Conservation (phyloP, 2,888 invertebrate genomes). For the Criorhina ranunculi region DNA sequence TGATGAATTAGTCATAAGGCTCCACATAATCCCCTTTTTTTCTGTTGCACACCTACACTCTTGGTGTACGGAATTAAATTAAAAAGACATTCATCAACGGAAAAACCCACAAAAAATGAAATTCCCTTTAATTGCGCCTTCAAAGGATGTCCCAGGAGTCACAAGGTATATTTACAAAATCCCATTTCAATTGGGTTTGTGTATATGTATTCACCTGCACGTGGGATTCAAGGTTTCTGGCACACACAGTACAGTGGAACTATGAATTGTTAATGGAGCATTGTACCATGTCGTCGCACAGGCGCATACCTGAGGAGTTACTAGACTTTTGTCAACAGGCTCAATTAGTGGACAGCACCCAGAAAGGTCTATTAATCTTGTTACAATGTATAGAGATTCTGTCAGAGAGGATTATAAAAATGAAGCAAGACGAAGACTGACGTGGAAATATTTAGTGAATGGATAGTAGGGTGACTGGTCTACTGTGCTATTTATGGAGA, state of each 20-base stretch:
- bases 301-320: conserved; percentile 62
- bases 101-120: conserved; percentile 37
- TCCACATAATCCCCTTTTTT: conserved; percentile 17
- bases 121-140: conserved; percentile 68
- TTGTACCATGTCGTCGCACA: conserved; percentile 56
- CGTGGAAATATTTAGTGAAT: conserved; percentile 31
- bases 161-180: conserved; percentile 20
- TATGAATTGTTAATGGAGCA: conserved; percentile 59
- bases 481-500: conserved; percentile 32
- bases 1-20: conserved; percentile 69
- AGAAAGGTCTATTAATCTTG: conserved; percentile 67
- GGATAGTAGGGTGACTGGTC: not conserved
- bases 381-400: conserved; percentile 64
- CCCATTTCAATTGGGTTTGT: conserved; percentile 50
- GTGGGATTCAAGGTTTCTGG: conserved; percentile 67
- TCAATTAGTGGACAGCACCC: conserved; percentile 70
- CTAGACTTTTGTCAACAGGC: conserved; percentile 64
- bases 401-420: conserved; percentile 60
- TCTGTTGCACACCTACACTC: conserved; percentile 53
- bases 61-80: conserved; percentile 45
- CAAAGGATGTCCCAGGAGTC: conserved; percentile 74
- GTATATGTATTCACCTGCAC: conserved; percentile 52
- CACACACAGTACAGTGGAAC: conserved; percentile 4
- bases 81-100: conserved; percentile 70
- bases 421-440: conserved; percentile 1